phyloP scores from a whole-genome alignment of 1,140 invertebrate species.

The Rhynchophorus ferrugineus region DNA sequence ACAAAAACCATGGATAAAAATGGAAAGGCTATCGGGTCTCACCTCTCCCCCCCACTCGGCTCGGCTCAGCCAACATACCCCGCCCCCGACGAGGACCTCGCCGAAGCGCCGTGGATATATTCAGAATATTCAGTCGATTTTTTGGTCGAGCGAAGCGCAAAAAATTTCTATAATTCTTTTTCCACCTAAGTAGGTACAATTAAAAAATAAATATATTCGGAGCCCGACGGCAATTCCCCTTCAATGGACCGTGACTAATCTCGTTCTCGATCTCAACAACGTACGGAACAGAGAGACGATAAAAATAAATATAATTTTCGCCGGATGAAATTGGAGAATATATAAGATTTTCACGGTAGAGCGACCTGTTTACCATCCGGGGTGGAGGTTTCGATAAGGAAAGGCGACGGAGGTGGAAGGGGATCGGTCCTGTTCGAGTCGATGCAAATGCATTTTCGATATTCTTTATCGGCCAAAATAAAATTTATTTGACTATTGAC shows the following conservation, averaged over 20 bases:
- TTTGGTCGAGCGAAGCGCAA: slow-evolving; percentile 20
- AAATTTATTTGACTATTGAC: no score
- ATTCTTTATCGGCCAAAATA: no score
- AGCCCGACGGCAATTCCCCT: slow-evolving; percentile 23
- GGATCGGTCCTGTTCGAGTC: no score
- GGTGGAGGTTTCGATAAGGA: no score
- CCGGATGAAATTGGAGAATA: slow-evolving; percentile 14
- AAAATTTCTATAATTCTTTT: slow-evolving; percentile 23
- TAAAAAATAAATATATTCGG: slow-evolving; percentile 29
- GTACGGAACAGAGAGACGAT: slow-evolving; percentile 22
- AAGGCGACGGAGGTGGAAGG: no score
- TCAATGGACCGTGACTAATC: slow-evolving; percentile 29
- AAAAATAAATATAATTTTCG: slow-evolving; percentile 25
- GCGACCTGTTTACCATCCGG: not conserved
- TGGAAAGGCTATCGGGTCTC: no score
- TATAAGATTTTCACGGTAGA: slow-evolving; percentile 21
- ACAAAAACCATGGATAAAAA: no score
- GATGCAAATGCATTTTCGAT: no score
- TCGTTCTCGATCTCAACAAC: slow-evolving; percentile 27
- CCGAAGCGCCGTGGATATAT: no score
- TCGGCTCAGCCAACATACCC: no score
- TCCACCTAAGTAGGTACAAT: slow-evolving; percentile 28
- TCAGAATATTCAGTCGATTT: slow-evolving; percentile 17
- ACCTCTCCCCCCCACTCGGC: no score
- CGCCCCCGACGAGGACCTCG: no score